Conservation (phyloP, 2,113 vertebrate species). For the Heterotis niloticus region DNA sequence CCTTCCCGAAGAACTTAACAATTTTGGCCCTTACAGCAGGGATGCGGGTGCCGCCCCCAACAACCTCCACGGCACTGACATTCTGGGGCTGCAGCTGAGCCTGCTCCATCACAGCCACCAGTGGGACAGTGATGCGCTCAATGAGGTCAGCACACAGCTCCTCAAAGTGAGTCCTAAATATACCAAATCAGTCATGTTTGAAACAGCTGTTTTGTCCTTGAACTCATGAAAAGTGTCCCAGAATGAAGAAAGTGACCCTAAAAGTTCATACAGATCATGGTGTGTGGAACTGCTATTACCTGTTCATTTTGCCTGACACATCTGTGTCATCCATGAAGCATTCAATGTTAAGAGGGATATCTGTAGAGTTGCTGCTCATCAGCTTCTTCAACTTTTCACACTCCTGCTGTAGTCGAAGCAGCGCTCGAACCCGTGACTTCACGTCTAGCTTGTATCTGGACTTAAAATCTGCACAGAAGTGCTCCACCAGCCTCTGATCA, state of each 20-base stretch:
- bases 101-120: constrained; percentile 65
- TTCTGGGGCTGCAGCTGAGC: constrained; percentile 50
- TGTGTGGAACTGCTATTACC: constrained; percentile 43
- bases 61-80: constrained; percentile 69
- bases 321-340: constrained; percentile 76
- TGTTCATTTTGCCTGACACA: constrained; percentile 72
- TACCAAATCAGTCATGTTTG: neutral
- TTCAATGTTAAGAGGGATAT: constrained; percentile 71
- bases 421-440: constrained; percentile 65
- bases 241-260: neutral
- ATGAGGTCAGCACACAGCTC: constrained; percentile 67
- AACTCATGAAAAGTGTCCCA: too few species aligned
- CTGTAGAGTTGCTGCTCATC: constrained; percentile 75
- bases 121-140: constrained; percentile 62
- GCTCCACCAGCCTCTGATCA: constrained; percentile 70
- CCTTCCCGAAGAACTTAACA: constrained; percentile 72
- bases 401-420: constrained; percentile 72
- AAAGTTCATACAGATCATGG: neutral
- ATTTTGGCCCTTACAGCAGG: constrained; percentile 72
- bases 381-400: constrained; percentile 76
- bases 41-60: constrained; percentile 72
- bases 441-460: constrained; percentile 70
- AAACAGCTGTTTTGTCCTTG: neutral
- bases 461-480: constrained; percentile 74
- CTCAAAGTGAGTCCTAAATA: constrained; percentile 68